Evolutionary conservation across 1,140 invertebrate species (phyloP).

Genomic region (Brachionus rubens): DNA sequence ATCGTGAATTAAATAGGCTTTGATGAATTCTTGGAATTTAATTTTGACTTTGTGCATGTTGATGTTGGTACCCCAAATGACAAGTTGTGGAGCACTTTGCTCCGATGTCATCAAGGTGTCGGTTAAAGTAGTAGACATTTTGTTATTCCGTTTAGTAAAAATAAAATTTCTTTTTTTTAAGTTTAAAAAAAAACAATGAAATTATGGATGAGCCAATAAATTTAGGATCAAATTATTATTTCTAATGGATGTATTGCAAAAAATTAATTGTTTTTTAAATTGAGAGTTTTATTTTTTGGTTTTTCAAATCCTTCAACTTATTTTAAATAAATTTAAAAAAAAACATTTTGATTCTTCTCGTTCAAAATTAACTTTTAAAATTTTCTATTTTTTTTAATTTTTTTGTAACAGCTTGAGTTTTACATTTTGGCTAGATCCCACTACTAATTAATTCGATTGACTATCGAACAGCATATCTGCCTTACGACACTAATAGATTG

Average conservation of each 20-base stretch:
- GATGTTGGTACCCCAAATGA: constrained; percentile 46
- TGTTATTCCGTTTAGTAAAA: not conserved
- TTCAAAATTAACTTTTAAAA: constrained; percentile 19
- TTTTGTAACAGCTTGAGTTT: too few species aligned
- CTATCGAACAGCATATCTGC: too few species aligned
- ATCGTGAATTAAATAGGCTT: constrained; percentile 17
- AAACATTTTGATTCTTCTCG: not conserved
- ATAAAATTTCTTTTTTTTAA: not conserved
- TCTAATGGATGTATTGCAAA: too few species aligned
- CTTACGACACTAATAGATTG: too few species aligned
- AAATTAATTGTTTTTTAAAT: too few species aligned
- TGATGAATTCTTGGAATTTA: constrained; percentile 40
- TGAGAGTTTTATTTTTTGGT: too few species aligned
- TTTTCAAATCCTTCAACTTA: not conserved
- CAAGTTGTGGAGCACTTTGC: constrained; percentile 2
- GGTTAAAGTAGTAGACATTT: constrained; percentile 42
- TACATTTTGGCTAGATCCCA: too few species aligned
- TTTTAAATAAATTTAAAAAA: not conserved
- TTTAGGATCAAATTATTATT: too few species aligned
- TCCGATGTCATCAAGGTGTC: constrained; percentile 43
- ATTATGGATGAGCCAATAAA: not conserved
- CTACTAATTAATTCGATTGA: too few species aligned
- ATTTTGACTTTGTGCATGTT: constrained; percentile 39
- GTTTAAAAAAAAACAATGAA: not conserved
- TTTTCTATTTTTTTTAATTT: too few species aligned